phyloP scores from a whole-genome alignment of 2,888 invertebrate genomes.

The Corythucha ciliata region DNA sequence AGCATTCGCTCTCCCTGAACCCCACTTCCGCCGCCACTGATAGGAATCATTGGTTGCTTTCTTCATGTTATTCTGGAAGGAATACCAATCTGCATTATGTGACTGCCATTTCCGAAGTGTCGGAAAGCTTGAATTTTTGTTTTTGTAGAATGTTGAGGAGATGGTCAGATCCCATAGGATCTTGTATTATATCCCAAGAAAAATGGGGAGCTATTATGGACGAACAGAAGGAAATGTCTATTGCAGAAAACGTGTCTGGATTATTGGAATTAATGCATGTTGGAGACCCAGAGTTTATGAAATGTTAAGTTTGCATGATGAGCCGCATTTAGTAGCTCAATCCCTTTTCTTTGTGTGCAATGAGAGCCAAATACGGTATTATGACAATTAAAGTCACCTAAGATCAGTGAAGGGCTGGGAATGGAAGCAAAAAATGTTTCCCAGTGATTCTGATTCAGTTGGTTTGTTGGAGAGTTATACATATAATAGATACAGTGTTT shows the following conservation, averaged over 20 bases:
- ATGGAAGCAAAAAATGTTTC: neutral
- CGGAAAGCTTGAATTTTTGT: neutral
- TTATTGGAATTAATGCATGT: neutral
- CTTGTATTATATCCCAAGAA: neutral
- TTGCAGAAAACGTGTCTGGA: neutral
- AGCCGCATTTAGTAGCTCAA: neutral
- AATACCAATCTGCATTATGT: neutral
- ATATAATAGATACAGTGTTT: too few species aligned
- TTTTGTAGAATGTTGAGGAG: neutral
- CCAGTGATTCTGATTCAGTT: too few species aligned
- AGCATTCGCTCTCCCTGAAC: too few species aligned
- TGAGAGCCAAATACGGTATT: neutral
- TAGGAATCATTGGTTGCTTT: too few species aligned
- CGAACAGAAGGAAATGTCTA: slow-evolving; percentile 9
- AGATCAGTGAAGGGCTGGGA: neutral
- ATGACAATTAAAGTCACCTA: slow-evolving; percentile 12
- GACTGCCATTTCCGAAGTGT: neutral
- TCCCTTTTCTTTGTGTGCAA: neutral
- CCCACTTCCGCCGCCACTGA: too few species aligned
- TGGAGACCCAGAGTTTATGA: slow-evolving; percentile 2
- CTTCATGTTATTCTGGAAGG: too few species aligned
- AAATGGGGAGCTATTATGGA: neutral
- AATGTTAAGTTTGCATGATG: neutral
- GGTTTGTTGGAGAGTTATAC: too few species aligned
- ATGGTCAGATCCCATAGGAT: slow-evolving; percentile 15